A percentile compares a stretch with the other conserved stretches of the same genome.
phyloP scores from a whole-genome alignment of 1,140 invertebrate genomes.

The Ips typographus region DNA sequence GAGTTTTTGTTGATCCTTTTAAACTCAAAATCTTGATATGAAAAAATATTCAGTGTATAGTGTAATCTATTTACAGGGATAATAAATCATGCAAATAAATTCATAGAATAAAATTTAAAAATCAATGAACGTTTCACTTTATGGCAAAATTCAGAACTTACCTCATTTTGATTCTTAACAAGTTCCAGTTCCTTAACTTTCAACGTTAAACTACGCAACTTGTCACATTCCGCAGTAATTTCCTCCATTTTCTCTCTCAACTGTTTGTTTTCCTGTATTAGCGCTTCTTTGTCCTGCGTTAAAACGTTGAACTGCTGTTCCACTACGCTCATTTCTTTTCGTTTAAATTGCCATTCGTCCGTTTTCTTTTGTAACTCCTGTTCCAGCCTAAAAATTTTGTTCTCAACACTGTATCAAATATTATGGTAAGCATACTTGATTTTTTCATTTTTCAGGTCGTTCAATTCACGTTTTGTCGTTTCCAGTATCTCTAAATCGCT shows the following conservation, averaged over 20 bases:
- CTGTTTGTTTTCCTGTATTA: slow-evolving; percentile 28
- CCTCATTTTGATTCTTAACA: slow-evolving; percentile 33
- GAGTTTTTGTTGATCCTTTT: no score
- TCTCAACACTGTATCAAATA: not conserved
- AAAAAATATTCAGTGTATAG: no score
- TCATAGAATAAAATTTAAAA: no score
- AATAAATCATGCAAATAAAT: no score
- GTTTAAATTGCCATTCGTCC: slow-evolving; percentile 30
- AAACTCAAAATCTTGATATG: no score
- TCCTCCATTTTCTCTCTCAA: slow-evolving; percentile 31
- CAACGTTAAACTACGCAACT: slow-evolving; percentile 1
- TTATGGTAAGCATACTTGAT: not conserved
- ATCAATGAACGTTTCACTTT: not conserved
- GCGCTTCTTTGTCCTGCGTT: slow-evolving; percentile 23
- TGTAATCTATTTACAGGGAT: no score
- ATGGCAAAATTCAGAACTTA: not conserved
- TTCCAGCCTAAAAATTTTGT: slow-evolving; percentile 17
- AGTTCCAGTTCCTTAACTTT: slow-evolving; percentile 28
- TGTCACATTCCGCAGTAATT: slow-evolving; percentile 24
- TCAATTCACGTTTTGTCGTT: slow-evolving; percentile 9
- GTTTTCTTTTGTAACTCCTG: slow-evolving; percentile 23
- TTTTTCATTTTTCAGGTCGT: slow-evolving; percentile 18
- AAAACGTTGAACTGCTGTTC: slow-evolving; percentile 30
- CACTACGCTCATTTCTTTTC: slow-evolving; percentile 18
- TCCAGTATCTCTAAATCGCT: slow-evolving; percentile 6